Evolutionary conservation across 2,797 vertebrate species (phyloP).

Genomic region (Mionectes olivaceus): DNA sequence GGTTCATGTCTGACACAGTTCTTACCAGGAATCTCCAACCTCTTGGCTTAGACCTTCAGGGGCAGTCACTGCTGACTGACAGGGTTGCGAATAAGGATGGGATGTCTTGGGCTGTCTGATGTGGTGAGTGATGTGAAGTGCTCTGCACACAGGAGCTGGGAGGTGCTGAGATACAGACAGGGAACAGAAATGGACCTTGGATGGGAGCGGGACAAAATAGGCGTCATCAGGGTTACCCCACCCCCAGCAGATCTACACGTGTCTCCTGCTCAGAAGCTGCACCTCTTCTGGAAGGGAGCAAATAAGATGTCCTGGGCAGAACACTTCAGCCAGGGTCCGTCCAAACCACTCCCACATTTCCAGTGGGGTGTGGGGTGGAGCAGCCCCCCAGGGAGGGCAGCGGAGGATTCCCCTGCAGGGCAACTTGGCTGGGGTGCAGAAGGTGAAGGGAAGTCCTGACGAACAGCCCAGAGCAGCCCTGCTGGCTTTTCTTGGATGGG

Average conservation of each 20-base stretch:
- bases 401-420: neutral
- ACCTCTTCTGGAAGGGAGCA: neutral
- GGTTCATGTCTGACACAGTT: neutral
- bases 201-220: neutral
- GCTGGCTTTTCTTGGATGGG: neutral
- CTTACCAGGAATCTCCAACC: neutral
- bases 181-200: neutral
- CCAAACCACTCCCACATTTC: neutral
- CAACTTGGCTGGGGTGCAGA: neutral
- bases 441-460: neutral
- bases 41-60: neutral
- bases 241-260: neutral
- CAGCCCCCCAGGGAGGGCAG: neutral
- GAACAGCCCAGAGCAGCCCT: neutral
- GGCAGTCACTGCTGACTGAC: neutral
- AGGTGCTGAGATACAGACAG: neutral
- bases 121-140: neutral
- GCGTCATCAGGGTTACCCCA: neutral
- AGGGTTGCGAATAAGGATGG: neutral
- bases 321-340: neutral
- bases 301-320: neutral
- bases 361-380: neutral
- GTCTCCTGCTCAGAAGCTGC: neutral
- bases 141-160: neutral
- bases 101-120: neutral